Base-by-base conservation (phyloP, 2,888 invertebrate genomes). In the Plutella xylostella region DNA sequence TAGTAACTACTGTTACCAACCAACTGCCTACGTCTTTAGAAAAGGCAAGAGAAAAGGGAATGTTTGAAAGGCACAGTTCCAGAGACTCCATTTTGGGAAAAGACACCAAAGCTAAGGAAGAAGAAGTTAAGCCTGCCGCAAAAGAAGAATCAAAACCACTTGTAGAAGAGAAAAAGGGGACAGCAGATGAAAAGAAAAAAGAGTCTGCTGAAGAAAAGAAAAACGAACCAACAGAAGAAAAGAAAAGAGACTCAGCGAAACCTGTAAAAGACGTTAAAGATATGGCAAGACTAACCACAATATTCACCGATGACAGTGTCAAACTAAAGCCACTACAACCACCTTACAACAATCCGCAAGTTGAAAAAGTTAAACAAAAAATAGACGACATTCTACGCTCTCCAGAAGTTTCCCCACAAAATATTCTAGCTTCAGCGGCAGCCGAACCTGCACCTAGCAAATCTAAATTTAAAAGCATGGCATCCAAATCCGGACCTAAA, bases 1-100 rank as follows among this genome's bases (percentile, higher is more conserved):
- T 86, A 11, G 85, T 85, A 3, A 77, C 85, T 31, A 84, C 82
- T 30, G 85, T 86, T 6, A 86, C 85, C 3, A 86, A 85, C 53
- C 86, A 87, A 57, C 53, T 86, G 41, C 83, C 85, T 25, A 59
- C 72, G 25, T 70, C 77, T 40, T 68, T 85, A 39, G 85, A 84
- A 60, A 85, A 83, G 43, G 85, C 85, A 0, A 70, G 83, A 61
- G 85, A 85, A 55, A 83, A 78, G 38, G 76, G 72, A 38, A 76
- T 80, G 42, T 76, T 85, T 45, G 85, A 84, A 55, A 68, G 83
- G 51, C 55, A 76, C 6, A 77, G 71, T 51, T 85, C 85, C 4
- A 79, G 68, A 57, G 85, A 85, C 45, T 82, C 80, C n/a, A 55
- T 84, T 43, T 59, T 63, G n/a, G 72, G 64, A 61, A 72, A 73